Evolutionary conservation across 2,113 vertebrate genomes (phyloP).

Genomic region (Monopterus albus): DNA sequence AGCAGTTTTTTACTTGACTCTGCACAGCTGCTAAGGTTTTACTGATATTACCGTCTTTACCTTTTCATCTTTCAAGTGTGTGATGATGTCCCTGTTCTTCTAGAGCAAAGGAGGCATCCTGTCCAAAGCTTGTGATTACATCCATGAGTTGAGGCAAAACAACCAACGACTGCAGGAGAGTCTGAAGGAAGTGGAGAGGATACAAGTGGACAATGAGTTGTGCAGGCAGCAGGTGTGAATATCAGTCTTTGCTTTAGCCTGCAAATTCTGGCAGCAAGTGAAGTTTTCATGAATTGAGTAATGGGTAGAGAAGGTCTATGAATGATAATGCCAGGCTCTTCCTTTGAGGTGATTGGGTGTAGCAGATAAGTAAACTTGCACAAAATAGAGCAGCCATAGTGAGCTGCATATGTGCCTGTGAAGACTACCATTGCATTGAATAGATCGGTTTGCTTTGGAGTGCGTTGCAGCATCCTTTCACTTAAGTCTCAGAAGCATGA

Average conservation of each 20-base stretch:
- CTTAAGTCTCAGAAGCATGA: slow-evolving; percentile 49
- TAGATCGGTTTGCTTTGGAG: slow-evolving; percentile 47
- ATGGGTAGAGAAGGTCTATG: slow-evolving; percentile 41
- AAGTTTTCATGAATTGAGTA: slow-evolving; percentile 27
- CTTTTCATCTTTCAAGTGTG: neutral
- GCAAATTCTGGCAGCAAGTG: slow-evolving; percentile 23
- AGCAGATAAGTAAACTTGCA: slow-evolving; percentile 41
- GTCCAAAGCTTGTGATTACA: slow-evolving; percentile 94
- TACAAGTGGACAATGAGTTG: slow-evolving; percentile 91
- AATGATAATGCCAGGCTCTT: slow-evolving; percentile 53
- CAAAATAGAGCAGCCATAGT: slow-evolving; percentile 38
- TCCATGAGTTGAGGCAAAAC: slow-evolving; percentile 89
- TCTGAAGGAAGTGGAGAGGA: slow-evolving; percentile 88
- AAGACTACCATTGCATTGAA: slow-evolving; percentile 58
- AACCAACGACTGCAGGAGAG: slow-evolving; percentile 91
- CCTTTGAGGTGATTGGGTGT: slow-evolving; percentile 42
- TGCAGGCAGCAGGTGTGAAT: slow-evolving; percentile 88
- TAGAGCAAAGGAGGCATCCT: slow-evolving; percentile 95
- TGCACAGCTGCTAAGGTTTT: neutral
- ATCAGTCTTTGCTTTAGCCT: neutral
- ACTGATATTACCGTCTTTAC: neutral
- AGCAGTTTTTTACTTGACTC: slow-evolving; percentile 26
- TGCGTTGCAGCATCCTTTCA: slow-evolving; percentile 37
- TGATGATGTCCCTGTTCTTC: slow-evolving; percentile 8
- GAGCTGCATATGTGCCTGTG: slow-evolving; percentile 54